Base-by-base conservation (phyloP, 2,888 invertebrate genomes). In the Anthrax anthrax region DNA sequence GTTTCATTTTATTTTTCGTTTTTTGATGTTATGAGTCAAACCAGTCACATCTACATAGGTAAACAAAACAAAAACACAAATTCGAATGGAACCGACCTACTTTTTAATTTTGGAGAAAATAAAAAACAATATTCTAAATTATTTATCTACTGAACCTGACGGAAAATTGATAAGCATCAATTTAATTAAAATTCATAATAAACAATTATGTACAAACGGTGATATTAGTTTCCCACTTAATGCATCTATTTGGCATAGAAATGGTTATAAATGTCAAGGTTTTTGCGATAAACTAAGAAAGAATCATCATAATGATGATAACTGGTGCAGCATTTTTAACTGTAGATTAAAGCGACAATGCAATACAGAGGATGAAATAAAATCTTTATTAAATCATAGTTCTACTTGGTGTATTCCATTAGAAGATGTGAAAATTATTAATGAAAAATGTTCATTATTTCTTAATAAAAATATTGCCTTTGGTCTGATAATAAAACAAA, bases 191-290 rank as follows among this genome's bases (percentile, higher is more conserved):
- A 72, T 72, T 56, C 78, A 81, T 56, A 70, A 64, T 2, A 74
- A 75, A 52, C 73, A 76, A 53, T 62, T 80, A 8, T 59, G 67
- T 46, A 59, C 60, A 36, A 62, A 70, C 39, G 84, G 83, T 10
- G 84, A 84, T 51, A 64, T 80, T 5, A 80, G 78, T 66, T 79
- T 82, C 62, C 74, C 78, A 12, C 63, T 70, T 47, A 70, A 69
- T 42, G 56, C 72, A 18, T 67, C 72, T 55, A 73, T 74, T 44
- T 84, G 83, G 83, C 65, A 70, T 46, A 67, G 65, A 51, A 62
- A 66, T 51, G 23, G 23, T 34, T 1, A 10, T 34, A 2, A 10
- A 13, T 34, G 3, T 34, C 9, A 12, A 34, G 5, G 12, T n/a
- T 14, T 4, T 1, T 4, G 13, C 1, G 9, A 13, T 34, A 4